Evolutionary conservation across 2,797 vertebrate genomes (phyloP).

Genomic region (Poeciliopsis gracilis): DNA sequence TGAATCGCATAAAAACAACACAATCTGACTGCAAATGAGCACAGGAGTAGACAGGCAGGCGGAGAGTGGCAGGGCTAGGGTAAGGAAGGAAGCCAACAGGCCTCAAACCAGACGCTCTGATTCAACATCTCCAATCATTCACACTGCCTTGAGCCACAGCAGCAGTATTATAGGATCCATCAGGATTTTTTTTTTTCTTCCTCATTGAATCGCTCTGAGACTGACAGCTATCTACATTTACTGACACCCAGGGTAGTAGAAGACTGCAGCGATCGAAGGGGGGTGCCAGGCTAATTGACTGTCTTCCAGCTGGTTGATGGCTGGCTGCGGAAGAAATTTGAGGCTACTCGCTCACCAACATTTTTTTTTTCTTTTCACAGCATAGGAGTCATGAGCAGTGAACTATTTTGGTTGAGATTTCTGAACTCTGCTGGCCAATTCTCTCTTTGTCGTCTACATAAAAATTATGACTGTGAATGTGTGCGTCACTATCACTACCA

Average conservation of each 20-base stretch:
- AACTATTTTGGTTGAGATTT: constrained; percentile 45
- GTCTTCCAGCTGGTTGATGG: constrained; percentile 67
- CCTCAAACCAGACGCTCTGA: constrained; percentile 54
- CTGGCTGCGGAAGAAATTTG: constrained; percentile 46
- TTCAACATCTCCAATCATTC: constrained; percentile 63
- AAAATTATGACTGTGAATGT: constrained; percentile 39
- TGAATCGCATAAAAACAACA: constrained; percentile 60
- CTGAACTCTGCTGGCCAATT: constrained; percentile 19
- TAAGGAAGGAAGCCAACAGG: constrained; percentile 51
- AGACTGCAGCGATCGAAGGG: constrained; percentile 48
- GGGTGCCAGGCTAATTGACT: constrained; percentile 70
- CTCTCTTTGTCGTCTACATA: constrained; percentile 39
- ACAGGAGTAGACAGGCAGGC: constrained; percentile 28
- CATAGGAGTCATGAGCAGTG: constrained; percentile 41
- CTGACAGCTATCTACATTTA: constrained; percentile 79
- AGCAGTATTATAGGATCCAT: constrained; percentile 59
- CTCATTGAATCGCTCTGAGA: constrained; percentile 57
- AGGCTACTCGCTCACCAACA: constrained; percentile 26
- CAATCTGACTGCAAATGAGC: constrained; percentile 68
- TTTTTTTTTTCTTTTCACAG: constrained; percentile 38
- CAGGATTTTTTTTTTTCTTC: constrained; percentile 31
- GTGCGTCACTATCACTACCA: constrained; percentile 33
- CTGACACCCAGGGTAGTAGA: constrained; percentile 61
- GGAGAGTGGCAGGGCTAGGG: constrained; percentile 18
- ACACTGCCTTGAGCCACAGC: constrained; percentile 55